phyloP scores from a whole-genome alignment of 2,888 invertebrate genomes.

The Pristionchus exspectatus region DNA sequence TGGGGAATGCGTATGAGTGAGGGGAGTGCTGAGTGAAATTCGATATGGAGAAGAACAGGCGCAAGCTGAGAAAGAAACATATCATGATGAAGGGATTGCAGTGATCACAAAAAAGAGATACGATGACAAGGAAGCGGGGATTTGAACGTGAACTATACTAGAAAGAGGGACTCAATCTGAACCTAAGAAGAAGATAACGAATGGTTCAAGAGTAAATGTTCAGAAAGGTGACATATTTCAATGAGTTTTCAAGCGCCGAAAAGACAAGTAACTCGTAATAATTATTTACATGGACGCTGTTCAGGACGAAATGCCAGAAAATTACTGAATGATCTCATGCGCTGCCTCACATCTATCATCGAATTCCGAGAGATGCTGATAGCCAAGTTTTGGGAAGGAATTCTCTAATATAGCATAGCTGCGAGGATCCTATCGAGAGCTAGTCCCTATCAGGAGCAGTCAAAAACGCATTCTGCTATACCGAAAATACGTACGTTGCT shows the following conservation, averaged over 20 bases:
- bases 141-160: too few relatives aligned
- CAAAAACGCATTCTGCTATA: neutral
- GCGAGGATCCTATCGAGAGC: too few relatives aligned
- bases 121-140: too few relatives aligned
- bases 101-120: neutral
- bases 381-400: too few relatives aligned
- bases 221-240: neutral
- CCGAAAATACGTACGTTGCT: neutral
- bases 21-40: conserved; percentile 9
- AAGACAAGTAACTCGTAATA: too few relatives aligned
- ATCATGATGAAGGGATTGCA: neutral
- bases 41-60: neutral
- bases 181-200: neutral
- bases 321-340: too few relatives aligned
- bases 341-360: too few relatives aligned
- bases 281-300: too few relatives aligned
- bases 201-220: neutral
- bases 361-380: too few relatives aligned
- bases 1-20: neutral
- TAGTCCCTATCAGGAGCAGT: neutral
- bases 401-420: neutral
- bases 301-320: too few relatives aligned
- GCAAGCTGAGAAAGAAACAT: neutral
- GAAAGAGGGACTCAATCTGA: too few relatives aligned
- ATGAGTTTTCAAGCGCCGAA: neutral